Conservation (phyloP, 2,113 vertebrate species). For the Notothenia rossii region DNA sequence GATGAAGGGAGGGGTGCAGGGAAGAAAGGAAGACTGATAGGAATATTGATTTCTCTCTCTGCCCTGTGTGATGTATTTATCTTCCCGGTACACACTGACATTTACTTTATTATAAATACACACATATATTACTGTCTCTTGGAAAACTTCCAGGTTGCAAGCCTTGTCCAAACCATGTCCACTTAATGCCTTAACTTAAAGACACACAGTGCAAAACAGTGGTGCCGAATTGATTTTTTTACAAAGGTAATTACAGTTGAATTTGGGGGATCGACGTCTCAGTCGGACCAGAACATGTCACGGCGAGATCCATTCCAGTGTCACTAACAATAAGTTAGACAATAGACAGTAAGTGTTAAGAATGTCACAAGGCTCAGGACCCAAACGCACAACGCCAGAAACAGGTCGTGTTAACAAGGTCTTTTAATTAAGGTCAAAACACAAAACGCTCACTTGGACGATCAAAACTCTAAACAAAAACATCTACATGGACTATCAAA, state of each 20-base stretch:
- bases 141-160: slow-evolving; percentile 16
- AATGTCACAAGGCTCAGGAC: too few relatives aligned
- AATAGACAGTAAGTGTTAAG: neutral
- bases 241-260: slow-evolving; percentile 3
- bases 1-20: slow-evolving; percentile 25
- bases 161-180: slow-evolving; percentile 3
- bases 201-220: too few relatives aligned
- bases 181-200: neutral
- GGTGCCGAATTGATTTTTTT: neutral
- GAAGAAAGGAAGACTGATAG: neutral
- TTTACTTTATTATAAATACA: slow-evolving; percentile 51
- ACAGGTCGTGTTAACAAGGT: too few relatives aligned
- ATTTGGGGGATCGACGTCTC: neutral
- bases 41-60: slow-evolving; percentile 56
- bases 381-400: too few relatives aligned
- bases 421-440: too few relatives aligned
- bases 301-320: neutral
- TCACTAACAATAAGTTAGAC: neutral
- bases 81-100: slow-evolving; percentile 44
- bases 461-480: too few relatives aligned
- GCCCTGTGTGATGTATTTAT: slow-evolving; percentile 57
- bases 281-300: neutral
- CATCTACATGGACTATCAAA: too few relatives aligned
- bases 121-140: slow-evolving; percentile 38
- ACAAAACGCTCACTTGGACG: too few relatives aligned